Base-by-base conservation (phyloP, 2,113 vertebrate genomes). In the Calidris pygmaea region DNA sequence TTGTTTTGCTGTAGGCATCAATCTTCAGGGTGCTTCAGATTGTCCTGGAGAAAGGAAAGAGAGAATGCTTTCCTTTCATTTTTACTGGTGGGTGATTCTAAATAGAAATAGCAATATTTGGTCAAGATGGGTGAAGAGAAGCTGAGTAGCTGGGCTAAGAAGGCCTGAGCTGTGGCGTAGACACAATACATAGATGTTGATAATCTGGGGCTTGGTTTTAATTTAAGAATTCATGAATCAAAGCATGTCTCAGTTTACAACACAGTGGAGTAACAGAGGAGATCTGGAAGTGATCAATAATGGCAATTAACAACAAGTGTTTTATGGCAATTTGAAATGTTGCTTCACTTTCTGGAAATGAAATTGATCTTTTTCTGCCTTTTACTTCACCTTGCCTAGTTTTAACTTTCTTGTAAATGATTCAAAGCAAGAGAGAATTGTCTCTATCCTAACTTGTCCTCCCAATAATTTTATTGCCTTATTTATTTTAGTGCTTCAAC, bases 261-360 rank as follows among this genome's bases (percentile, higher is more conserved):
- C 6, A 2, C 34, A 70, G 8, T 63, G 41, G 39, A 87, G 30
- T 29, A 92, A 74, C 9, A 50, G 52, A 62, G 32, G 18, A 18
- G 14, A 12, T 45, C 30, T 67, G 14, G 60, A 85, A 86, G 29
- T 79, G 93, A 96, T 97, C 95, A 91, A 90, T 98, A 95, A 59
- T 18, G 43, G 66, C 88, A 97, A 97, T 97, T 97, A 98, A 91
- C 67, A 95, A 65, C 78, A 93, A 90, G 53, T 85, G 56, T 53
- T 97, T 94, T 93, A 94, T 95, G 73, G 81, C 76, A 95, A 82
- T 82, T 92, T 97, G 68, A 97, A 97, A 88, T 92, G 68, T 94
- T 93, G 30, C 50, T 97, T 97, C 58, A 74, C 68, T 97, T 98
- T 92, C 93, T 96, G 92, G 71, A 97, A 97, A 37, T 95, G 5